Percentiles rank a stretch among this genome's conserved stretches.
phyloP scores from a whole-genome alignment of 2,797 vertebrate genomes.

The Iguana delicatissima region DNA sequence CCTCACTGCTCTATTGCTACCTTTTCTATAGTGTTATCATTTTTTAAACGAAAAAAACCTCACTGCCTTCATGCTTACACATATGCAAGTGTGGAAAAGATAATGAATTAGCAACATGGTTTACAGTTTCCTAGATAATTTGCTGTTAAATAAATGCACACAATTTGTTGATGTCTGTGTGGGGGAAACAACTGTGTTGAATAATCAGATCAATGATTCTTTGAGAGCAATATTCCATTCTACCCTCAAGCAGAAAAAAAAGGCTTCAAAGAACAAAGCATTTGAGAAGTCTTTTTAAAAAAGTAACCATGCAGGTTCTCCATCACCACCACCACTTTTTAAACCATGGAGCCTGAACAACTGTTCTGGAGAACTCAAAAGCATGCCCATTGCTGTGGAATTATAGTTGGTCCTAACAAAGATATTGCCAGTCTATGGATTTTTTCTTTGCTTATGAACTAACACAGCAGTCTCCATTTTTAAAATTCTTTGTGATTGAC shows the following conservation, averaged over 20 bases:
- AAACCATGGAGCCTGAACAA: too few species aligned
- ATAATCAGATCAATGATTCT: not conserved
- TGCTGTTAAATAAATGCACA: not conserved
- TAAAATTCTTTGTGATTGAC: not conserved
- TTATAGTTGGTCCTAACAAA: too few species aligned
- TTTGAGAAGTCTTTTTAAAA: too few species aligned
- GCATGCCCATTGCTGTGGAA: too few species aligned
- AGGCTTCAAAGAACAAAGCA: not conserved
- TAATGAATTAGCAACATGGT: too few species aligned
- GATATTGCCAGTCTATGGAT: too few species aligned
- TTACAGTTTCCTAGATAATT: not conserved
- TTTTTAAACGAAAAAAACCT: too few species aligned
- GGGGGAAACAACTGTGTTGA: not conserved
- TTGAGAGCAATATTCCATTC: constrained; percentile 4
- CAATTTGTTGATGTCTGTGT: not conserved
- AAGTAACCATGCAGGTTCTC: too few species aligned
- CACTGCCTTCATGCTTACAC: not conserved
- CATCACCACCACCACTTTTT: too few species aligned
- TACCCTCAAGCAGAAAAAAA: not conserved
- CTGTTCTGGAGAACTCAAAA: too few species aligned
- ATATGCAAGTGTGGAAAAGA: not conserved
- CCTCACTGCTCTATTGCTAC: not conserved
- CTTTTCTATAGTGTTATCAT: not conserved
- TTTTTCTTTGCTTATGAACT: too few species aligned
- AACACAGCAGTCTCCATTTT: too few species aligned